These are phyloP conservation scores for Mobula birostris DNA, from an alignment of 2,113 vertebrate species.

Conservation along the genomic window DNA sequence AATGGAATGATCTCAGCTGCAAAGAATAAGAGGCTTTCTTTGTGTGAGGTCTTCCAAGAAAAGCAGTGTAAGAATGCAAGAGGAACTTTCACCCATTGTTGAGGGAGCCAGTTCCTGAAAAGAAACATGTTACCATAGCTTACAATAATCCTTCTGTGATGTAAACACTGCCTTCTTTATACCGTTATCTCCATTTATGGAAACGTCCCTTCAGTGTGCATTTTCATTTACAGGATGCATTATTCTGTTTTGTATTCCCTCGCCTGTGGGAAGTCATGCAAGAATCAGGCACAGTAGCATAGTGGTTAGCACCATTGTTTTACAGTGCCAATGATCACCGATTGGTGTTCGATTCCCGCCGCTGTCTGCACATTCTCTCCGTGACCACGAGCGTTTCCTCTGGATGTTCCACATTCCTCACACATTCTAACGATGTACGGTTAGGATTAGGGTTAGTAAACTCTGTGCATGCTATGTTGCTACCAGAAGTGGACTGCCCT, in stretches of 20 bases:
- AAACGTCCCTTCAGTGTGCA: background rate
- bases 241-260: background rate
- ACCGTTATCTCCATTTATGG: slow-evolving; percentile 17
- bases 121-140: background rate
- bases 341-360: too few relatives aligned
- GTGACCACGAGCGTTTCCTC: too few relatives aligned
- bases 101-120: background rate
- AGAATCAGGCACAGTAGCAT: background rate
- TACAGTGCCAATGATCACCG: too few relatives aligned
- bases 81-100: background rate
- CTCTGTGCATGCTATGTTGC: too few relatives aligned
- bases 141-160: slow-evolving; percentile 26
- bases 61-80: background rate
- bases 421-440: too few relatives aligned
- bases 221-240: background rate
- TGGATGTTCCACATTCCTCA: too few relatives aligned
- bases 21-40: background rate
- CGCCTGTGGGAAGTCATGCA: background rate
- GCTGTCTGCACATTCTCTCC: too few relatives aligned
- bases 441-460: too few relatives aligned
- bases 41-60: background rate
- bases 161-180: background rate
- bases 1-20: background rate
- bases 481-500: too few relatives aligned
- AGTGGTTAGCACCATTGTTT: too few relatives aligned